A percentile compares a stretch with the other conserved stretches of the same genome.
Conservation (phyloP, 2,113 vertebrate species). For the Podilymbus podiceps region DNA sequence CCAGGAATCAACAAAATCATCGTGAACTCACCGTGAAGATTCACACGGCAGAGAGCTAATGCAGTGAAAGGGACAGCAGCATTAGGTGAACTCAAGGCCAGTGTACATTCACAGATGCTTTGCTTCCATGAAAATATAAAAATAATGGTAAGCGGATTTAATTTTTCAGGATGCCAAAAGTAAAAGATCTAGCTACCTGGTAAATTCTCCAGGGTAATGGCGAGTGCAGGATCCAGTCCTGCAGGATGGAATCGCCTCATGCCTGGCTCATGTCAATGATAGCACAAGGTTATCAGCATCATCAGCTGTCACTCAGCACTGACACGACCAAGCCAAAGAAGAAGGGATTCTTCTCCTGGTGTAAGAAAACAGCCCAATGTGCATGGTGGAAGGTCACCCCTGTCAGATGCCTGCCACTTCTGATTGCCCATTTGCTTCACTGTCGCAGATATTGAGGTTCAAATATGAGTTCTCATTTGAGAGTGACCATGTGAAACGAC, state of each 20-base stretch:
- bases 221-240: background rate
- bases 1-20: background rate
- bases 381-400: background rate
- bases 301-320: background rate
- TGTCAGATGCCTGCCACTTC: background rate
- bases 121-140: background rate
- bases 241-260: background rate
- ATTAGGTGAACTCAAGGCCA: background rate
- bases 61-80: background rate
- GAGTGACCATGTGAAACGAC: background rate
- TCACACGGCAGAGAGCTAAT: background rate
- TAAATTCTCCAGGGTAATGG: background rate
- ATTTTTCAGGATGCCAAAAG: no score
- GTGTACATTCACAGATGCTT: background rate
- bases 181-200: background rate
- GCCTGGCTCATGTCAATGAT: background rate
- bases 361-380: background rate
- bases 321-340: background rate
- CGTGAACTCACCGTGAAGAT: background rate
- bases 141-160: background rate
- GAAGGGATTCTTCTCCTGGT: background rate
- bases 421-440: background rate
- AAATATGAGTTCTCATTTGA: background rate
- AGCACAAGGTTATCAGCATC: constrained; percentile 2
- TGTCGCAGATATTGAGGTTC: background rate